Evolutionary conservation across 2,888 invertebrate species (phyloP), one percentile per base, ranked within the genome.

Genomic region (Archaeoteleia sp.): DNA sequence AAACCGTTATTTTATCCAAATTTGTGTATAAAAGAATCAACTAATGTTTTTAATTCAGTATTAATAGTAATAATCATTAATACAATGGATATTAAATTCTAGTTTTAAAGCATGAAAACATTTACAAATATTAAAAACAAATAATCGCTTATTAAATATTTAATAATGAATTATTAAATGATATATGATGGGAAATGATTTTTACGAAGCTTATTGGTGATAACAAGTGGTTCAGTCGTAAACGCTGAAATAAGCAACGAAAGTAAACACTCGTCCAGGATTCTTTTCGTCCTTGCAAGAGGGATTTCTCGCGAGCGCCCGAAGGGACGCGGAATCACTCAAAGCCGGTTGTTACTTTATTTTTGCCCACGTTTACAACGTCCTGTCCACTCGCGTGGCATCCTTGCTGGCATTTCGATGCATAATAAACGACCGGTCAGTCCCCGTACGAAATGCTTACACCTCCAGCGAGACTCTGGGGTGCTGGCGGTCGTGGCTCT

Each of bases 361-460:
- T 80, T 80, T 80, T 80, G 76, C 75, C 68, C 74, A 77, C 77
- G 78, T 80, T 82, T 80, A 79, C 81, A 82, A 79, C 82, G 81
- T 81, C 78, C 79, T 79, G 82, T 83, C 82, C 81, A 82, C 81
- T 82, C 83, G 79, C 80, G 80, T 78, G 80, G 82, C 81, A 81
- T 82, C 82, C 77, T 81, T 77, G 75, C 78, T 82, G 82, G 82
- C 83, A 83, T 83, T 83, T 83, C 83, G 82, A 83, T 83, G 83
- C 83, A 83, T 83, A 83, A 83, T 83, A 83, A 83, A 83, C 81
- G 83, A 83, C 81, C 80, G 79, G 80, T 83, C 82, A 80, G 79
- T 49, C 45, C 40, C 79, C 80, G 76, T 77, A 75, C 78, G 75
- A 74, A 67, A 76, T 74, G 75, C 79, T 78, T 74, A 79, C 81